These are phyloP conservation scores for Myotis planiceps DNA, from an alignment of 2,797 vertebrate species.

Conservation along the genomic window DNA sequence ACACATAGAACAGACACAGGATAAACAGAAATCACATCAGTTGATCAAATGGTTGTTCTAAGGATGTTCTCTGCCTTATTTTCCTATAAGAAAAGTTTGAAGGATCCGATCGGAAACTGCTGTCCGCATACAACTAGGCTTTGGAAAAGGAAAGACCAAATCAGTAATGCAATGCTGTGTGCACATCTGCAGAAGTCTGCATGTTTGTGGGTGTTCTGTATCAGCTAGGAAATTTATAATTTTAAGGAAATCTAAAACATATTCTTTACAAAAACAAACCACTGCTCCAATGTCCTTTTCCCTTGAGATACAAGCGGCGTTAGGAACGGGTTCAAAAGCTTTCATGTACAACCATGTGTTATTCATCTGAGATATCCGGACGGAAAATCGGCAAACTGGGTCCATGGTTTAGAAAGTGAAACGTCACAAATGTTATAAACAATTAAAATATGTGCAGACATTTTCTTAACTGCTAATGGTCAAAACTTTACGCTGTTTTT, in stretches of 20 bases:
- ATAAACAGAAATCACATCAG: slow-evolving; percentile 48
- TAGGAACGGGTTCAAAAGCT: slow-evolving; percentile 20
- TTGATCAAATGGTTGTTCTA: slow-evolving; percentile 51
- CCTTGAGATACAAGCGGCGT: neutral
- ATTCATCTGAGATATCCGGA: neutral
- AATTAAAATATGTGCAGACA: slow-evolving; percentile 31
- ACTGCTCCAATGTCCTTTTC: slow-evolving; percentile 5
- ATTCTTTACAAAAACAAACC: slow-evolving; percentile 31
- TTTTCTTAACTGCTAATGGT: slow-evolving; percentile 31
- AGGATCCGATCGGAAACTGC: slow-evolving; percentile 57
- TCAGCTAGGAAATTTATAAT: neutral
- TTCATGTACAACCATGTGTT: neutral
- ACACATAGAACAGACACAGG: slow-evolving; percentile 66
- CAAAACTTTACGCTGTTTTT: neutral
- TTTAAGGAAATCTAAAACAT: neutral
- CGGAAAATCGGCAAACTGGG: neutral
- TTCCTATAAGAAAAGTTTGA: slow-evolving; percentile 42
- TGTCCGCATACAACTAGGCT: slow-evolving; percentile 32
- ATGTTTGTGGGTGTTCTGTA: neutral
- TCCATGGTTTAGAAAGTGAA: neutral
- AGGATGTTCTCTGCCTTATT: slow-evolving; percentile 49
- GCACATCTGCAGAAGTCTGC: neutral
- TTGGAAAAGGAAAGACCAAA: neutral
- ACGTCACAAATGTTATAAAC: neutral
- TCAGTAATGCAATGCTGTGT: neutral